phyloP scores from a whole-genome alignment of 2,888 invertebrate genomes.

The Erpobdella octoculata region DNA sequence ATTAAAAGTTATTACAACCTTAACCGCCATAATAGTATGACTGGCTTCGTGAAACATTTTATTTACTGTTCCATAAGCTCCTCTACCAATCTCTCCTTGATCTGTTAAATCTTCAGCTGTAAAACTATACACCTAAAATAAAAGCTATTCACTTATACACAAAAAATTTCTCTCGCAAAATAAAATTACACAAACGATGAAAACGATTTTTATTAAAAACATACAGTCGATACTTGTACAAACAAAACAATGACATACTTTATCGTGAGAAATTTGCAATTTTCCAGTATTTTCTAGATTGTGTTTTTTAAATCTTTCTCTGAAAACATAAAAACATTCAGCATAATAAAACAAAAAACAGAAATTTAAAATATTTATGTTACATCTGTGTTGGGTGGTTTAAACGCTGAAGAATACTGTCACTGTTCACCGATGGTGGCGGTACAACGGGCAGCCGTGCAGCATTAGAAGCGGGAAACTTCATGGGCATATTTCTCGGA shows the following conservation, averaged over 20 bases:
- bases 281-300: conserved; percentile 27
- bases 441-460: not conserved
- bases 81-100: conserved; percentile 82
- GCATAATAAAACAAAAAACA: too few relatives aligned
- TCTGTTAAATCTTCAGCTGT: conserved; percentile 87
- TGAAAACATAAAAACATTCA: conserved; percentile 4
- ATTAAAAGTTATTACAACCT: too few relatives aligned
- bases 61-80: conserved; percentile 91
- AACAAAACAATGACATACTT: not conserved
- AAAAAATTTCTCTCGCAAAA: too few relatives aligned
- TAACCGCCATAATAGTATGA: conserved; percentile 91
- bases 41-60: conserved; percentile 89
- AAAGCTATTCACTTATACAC: too few relatives aligned
- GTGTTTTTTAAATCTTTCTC: conserved; percentile 26
- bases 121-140: conserved; percentile 50
- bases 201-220: not conserved
- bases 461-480: conserved; percentile 13
- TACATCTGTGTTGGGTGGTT: conserved; percentile 26
- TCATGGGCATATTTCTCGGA: conserved; percentile 23
- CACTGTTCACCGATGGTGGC: conserved; percentile 11
- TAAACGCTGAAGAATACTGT: conserved; percentile 22
- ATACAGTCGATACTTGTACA: not conserved
- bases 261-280: conserved; percentile 13
- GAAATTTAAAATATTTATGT: too few relatives aligned
- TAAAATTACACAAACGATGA: too few relatives aligned